Evolutionary conservation across 2,113 vertebrate species (phyloP).

Genomic region (Lepisosteus oculatus): DNA sequence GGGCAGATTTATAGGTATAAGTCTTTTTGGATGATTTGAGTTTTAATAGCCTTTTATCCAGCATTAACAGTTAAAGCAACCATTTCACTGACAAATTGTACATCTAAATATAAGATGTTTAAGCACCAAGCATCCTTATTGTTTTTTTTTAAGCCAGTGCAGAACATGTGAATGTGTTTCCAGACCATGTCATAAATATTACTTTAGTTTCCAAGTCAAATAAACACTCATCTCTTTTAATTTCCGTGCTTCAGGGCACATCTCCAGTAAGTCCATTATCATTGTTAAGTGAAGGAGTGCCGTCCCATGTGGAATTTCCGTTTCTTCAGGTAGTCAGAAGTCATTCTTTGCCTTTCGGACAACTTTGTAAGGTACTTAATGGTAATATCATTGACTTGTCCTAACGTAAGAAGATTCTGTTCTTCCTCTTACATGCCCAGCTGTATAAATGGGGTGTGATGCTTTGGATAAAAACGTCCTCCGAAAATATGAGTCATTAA

Average conservation of each 20-base stretch:
- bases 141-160: constrained; percentile 36
- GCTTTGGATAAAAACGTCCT: too few species aligned
- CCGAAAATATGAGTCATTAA: too few species aligned
- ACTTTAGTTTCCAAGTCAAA: constrained; percentile 9
- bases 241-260: not conserved
- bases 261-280: not conserved
- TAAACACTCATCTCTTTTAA: constrained; percentile 19
- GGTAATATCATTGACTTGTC: too few species aligned
- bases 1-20: constrained; percentile 47
- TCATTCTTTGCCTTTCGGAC: too few species aligned
- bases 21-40: constrained; percentile 40
- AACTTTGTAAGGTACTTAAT: too few species aligned
- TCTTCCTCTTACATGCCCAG: too few species aligned
- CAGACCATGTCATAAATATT: constrained; percentile 38
- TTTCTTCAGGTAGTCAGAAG: too few species aligned
- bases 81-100: constrained; percentile 25
- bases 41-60: constrained; percentile 41
- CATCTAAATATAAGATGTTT: constrained; percentile 17
- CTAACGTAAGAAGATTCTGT: too few species aligned
- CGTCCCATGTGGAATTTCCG: too few species aligned
- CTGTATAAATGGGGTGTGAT: too few species aligned
- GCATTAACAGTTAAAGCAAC: constrained; percentile 34
- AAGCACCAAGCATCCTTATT: constrained; percentile 25
- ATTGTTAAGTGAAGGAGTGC: not conserved
- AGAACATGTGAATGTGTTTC: constrained; percentile 41